phyloP scores from a whole-genome alignment of 2,797 vertebrate genomes.

The Syngnathus rostellatus region DNA sequence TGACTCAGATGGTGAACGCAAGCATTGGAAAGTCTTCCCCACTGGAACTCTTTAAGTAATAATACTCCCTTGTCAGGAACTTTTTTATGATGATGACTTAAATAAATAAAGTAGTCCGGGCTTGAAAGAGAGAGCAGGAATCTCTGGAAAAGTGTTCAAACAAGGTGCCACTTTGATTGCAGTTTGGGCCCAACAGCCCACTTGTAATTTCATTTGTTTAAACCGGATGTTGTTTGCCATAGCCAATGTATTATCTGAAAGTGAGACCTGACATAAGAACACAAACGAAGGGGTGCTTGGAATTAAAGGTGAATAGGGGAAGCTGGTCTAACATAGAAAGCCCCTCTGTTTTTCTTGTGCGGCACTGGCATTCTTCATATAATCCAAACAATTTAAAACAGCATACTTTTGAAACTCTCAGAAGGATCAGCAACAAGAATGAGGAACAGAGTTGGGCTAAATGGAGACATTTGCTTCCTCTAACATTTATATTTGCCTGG shows the following conservation, averaged over 20 bases:
- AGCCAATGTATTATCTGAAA: slow-evolving; percentile 69
- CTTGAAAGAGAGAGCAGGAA: slow-evolving; percentile 22
- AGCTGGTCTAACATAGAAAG: slow-evolving; percentile 40
- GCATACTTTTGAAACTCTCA: slow-evolving; percentile 25
- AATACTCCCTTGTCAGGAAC: slow-evolving; percentile 52
- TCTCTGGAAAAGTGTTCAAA: slow-evolving; percentile 42
- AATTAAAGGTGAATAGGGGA: slow-evolving; percentile 43
- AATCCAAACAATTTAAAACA: slow-evolving; percentile 49
- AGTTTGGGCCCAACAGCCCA: slow-evolving; percentile 37
- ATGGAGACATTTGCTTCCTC: slow-evolving; percentile 31
- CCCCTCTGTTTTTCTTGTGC: slow-evolving; percentile 46
- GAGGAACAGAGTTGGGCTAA: slow-evolving; percentile 31
- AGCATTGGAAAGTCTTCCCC: slow-evolving; percentile 52
- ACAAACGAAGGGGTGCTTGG: slow-evolving; percentile 54
- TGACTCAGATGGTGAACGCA: slow-evolving; percentile 66
- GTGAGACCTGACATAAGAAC: slow-evolving; percentile 72
- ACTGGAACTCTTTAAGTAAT: slow-evolving; percentile 53
- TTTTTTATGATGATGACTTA: slow-evolving; percentile 60
- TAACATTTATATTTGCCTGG: slow-evolving; percentile 30
- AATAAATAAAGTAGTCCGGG: slow-evolving; percentile 49
- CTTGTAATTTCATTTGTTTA: slow-evolving; percentile 67
- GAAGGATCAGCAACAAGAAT: slow-evolving; percentile 28
- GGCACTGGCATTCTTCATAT: slow-evolving; percentile 49
- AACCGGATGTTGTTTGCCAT: slow-evolving; percentile 71
- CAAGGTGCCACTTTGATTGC: slow-evolving; percentile 51